Evolutionary conservation across 2,888 invertebrate genomes (phyloP).

Genomic region (Ennomos fuscantarius): DNA sequence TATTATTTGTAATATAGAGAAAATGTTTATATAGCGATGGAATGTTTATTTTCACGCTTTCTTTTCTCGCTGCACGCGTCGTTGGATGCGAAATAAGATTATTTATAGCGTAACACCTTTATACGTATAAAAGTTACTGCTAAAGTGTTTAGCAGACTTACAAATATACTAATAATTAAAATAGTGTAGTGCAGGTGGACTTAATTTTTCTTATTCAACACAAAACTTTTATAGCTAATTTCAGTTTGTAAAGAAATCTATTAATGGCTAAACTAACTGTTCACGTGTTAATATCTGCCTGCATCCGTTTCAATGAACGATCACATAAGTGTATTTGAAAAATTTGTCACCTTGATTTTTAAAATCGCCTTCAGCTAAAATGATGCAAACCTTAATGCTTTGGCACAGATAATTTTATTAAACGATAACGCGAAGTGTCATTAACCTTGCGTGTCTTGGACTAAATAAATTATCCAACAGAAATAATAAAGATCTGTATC

Average conservation of each 20-base stretch:
- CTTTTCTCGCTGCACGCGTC: slow-evolving; percentile 16
- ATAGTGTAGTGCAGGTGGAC: too few species aligned
- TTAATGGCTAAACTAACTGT: not conserved
- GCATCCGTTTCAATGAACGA: slow-evolving; percentile 3
- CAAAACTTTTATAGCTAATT: too few species aligned
- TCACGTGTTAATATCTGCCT: not conserved
- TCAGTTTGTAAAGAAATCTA: not conserved
- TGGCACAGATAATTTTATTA: slow-evolving; percentile 7
- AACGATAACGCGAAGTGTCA: slow-evolving; percentile 13
- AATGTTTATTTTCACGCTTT: slow-evolving; percentile 28
- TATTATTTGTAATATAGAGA: slow-evolving; percentile 1
- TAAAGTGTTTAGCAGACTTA: too few species aligned
- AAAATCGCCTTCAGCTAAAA: slow-evolving; percentile 7
- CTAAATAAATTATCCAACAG: slow-evolving; percentile 3
- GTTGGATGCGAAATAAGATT: slow-evolving; percentile 9
- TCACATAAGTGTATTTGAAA: slow-evolving; percentile 13
- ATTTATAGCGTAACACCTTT: slow-evolving; percentile 14
- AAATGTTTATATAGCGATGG: slow-evolving; percentile 5
- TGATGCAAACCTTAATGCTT: slow-evolving; percentile 12
- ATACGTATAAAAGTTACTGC: not conserved
- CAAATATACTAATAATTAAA: too few species aligned
- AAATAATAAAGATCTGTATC: slow-evolving; percentile 2
- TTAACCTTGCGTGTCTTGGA: slow-evolving; percentile 24
- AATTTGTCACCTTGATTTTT: slow-evolving; percentile 18
- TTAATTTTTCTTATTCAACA: too few species aligned